Evolutionary conservation across 2,797 vertebrate species (phyloP).

Genomic region (Manis javanica): DNA sequence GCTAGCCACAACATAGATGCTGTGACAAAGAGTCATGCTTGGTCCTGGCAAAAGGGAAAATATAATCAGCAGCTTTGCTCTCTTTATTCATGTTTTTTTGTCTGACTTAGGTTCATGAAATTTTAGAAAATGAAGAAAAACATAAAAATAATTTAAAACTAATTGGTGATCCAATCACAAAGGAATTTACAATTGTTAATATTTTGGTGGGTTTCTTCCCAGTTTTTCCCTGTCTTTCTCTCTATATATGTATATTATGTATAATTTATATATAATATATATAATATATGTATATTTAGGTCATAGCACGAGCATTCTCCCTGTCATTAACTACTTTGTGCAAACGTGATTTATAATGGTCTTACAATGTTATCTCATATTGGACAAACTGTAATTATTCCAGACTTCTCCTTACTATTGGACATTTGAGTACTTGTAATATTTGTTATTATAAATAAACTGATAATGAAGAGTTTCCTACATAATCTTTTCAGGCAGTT

Average conservation of each 20-base stretch:
- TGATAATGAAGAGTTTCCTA: not conserved
- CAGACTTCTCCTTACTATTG: not conserved
- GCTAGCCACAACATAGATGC: not conserved
- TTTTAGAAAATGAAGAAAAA: constrained; percentile 29
- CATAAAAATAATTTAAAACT: constrained; percentile 9
- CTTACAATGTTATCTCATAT: not conserved
- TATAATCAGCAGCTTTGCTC: not conserved
- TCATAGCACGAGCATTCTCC: not conserved
- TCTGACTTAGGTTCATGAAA: not conserved
- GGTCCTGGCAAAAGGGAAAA: not conserved
- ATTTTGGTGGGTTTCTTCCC: not conserved
- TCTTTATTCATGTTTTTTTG: not conserved
- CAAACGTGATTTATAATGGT: constrained; percentile 50
- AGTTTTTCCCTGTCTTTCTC: not conserved
- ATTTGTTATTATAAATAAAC: constrained; percentile 21
- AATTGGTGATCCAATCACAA: not conserved
- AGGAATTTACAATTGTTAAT: not conserved
- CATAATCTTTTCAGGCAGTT: not conserved
- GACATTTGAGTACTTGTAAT: constrained; percentile 40
- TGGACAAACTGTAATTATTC: not conserved
- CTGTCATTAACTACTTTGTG: constrained; percentile 3
- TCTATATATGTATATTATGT: not conserved
- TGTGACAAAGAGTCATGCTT: not conserved
- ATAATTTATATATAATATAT: too few relatives aligned
- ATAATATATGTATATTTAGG: too few relatives aligned